Percentiles rank a stretch among this genome's conserved stretches.
Conservation (phyloP, 2,797 vertebrate species). For the Epinephelus coioides region DNA sequence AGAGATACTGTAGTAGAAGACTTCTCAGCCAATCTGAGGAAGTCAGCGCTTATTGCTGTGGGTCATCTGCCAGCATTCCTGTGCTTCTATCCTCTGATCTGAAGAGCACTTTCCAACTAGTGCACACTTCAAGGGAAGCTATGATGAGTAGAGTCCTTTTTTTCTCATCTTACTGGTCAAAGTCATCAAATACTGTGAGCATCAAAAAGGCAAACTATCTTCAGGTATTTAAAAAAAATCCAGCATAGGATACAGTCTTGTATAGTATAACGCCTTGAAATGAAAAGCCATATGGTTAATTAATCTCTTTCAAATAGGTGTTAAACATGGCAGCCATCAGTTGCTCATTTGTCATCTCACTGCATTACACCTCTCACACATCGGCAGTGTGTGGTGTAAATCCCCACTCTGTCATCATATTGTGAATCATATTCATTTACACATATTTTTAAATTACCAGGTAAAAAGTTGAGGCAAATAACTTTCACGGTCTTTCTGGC, state of each 20-base stretch:
- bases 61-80: slow-evolving; percentile 66
- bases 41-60: slow-evolving; percentile 63
- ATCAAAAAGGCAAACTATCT: slow-evolving; percentile 27
- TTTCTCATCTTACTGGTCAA: slow-evolving; percentile 19
- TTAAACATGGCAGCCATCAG: slow-evolving; percentile 53
- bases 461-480: not conserved
- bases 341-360: slow-evolving; percentile 65
- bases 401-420: slow-evolving; percentile 29
- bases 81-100: slow-evolving; percentile 61
- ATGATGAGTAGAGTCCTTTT: slow-evolving; percentile 41
- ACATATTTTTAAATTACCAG: slow-evolving; percentile 4
- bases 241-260: not conserved
- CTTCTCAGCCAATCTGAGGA: slow-evolving; percentile 69
- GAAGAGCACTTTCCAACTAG: slow-evolving; percentile 51
- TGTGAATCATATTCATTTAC: slow-evolving; percentile 18
- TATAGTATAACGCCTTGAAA: slow-evolving; percentile 1
- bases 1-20: slow-evolving; percentile 68
- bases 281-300: slow-evolving; percentile 69
- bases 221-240: slow-evolving; percentile 8
- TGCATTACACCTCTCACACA: slow-evolving; percentile 55
- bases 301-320: slow-evolving; percentile 63
- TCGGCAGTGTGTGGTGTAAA: slow-evolving; percentile 33
- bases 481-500: not conserved
- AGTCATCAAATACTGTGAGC: slow-evolving; percentile 39
- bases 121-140: slow-evolving; percentile 58